These are phyloP conservation scores for Hyaena hyaena DNA, from an alignment of 2,113 vertebrate species.

Conservation along the genomic window DNA sequence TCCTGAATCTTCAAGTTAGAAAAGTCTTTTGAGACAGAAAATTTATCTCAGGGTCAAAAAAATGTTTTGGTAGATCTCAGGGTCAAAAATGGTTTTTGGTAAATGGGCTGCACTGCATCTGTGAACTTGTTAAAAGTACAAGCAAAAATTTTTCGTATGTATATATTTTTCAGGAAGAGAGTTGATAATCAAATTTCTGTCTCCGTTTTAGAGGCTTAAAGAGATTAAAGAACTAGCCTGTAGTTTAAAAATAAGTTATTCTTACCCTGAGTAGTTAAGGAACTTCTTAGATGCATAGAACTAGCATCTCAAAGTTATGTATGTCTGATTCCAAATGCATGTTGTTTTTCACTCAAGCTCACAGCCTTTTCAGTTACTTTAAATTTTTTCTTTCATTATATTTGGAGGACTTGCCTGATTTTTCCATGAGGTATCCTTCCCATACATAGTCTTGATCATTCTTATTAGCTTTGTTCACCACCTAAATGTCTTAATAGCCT, in stretches of 20 bases:
- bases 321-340: not conserved
- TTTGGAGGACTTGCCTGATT: not conserved
- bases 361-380: not conserved
- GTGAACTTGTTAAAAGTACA: not conserved
- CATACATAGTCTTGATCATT: not conserved
- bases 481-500: not conserved
- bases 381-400: not conserved
- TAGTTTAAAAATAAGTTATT: not conserved
- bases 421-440: not conserved
- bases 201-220: not conserved
- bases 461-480: not conserved
- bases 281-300: not conserved
- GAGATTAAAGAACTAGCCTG: not conserved
- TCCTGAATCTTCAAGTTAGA: not conserved
- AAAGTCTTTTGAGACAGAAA: conserved; percentile 22
- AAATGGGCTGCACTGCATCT: not conserved
- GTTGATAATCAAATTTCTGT: not conserved
- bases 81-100: not conserved
- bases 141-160: not conserved
- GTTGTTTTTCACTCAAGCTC: not conserved
- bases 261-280: not conserved
- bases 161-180: not conserved
- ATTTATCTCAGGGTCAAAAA: not conserved
- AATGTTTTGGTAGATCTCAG: not conserved
- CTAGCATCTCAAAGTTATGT: not conserved